Conservation (phyloP, 2,113 vertebrate species). For the Clarias magur region DNA sequence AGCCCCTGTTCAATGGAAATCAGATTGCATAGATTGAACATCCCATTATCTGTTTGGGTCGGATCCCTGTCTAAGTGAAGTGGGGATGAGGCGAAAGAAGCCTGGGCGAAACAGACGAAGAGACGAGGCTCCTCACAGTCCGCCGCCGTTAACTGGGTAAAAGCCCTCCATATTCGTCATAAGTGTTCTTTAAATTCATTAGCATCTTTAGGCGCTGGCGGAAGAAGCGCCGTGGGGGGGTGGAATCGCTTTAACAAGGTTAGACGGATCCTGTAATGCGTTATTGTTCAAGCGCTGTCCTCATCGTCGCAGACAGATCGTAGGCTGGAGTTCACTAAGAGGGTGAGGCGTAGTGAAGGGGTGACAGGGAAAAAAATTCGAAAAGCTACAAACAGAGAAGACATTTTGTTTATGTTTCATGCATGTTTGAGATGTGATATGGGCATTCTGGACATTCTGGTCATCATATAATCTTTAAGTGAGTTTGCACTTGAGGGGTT, state of each 20-base stretch:
- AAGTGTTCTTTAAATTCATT: constrained; percentile 86
- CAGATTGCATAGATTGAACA: constrained; percentile 82
- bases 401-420: neutral
- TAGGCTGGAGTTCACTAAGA: constrained; percentile 23
- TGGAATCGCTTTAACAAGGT: constrained; percentile 74
- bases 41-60: constrained; percentile 78
- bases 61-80: constrained; percentile 69
- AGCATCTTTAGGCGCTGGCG: constrained; percentile 75
- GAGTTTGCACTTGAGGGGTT: neutral
- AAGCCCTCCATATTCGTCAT: constrained; percentile 80
- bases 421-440: neutral
- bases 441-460: neutral
- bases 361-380: constrained; percentile 5
- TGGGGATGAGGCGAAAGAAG: constrained; percentile 60
- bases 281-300: constrained; percentile 71
- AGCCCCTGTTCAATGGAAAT: constrained; percentile 78
- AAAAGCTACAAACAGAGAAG: constrained; percentile 5
- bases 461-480: neutral
- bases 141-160: constrained; percentile 78
- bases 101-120: constrained; percentile 69
- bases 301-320: constrained; percentile 65
- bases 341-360: neutral
- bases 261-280: constrained; percentile 75
- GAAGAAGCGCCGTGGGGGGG: constrained; percentile 74
- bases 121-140: constrained; percentile 75